Conservation (phyloP, 2,888 invertebrate genomes). For the Cataglyphis livida region DNA sequence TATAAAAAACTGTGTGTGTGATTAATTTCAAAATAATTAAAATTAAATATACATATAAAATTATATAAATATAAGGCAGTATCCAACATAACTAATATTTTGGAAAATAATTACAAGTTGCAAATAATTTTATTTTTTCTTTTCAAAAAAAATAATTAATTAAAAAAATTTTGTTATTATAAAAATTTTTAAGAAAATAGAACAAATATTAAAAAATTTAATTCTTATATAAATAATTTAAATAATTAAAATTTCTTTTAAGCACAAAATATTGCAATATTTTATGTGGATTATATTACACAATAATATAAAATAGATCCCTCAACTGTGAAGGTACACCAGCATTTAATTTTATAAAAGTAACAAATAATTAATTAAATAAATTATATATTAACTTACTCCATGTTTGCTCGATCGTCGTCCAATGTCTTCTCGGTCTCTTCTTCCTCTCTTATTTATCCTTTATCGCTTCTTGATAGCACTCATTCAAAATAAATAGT, state of each 20-base stretch:
- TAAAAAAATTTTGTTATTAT: neutral
- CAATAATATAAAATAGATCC: neutral
- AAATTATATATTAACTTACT: neutral
- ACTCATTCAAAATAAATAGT: neutral
- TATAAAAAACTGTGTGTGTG: neutral
- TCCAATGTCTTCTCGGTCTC: neutral
- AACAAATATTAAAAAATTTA: neutral
- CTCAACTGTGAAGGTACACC: neutral
- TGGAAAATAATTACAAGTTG: neutral
- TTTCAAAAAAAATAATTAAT: neutral
- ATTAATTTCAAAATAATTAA: neutral
- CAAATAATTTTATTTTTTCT: neutral
- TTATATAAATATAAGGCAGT: neutral
- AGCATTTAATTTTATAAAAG: neutral
- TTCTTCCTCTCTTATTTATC: neutral
- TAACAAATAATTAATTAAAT: constrained; percentile 1
- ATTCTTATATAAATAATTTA: neutral
- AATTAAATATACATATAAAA: neutral
- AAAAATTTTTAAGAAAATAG: neutral
- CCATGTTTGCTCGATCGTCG: neutral
- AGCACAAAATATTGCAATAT: neutral
- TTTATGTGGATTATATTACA: constrained; percentile 5
- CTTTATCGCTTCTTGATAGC: neutral
- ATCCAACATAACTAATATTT: neutral
- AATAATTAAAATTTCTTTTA: neutral